Evolutionary conservation across 53 echinoderm and acorn worm genomes (phyloP), one percentile per base, ranked within the genome.

Genomic region (Hippasteria phrygiana): DNA sequence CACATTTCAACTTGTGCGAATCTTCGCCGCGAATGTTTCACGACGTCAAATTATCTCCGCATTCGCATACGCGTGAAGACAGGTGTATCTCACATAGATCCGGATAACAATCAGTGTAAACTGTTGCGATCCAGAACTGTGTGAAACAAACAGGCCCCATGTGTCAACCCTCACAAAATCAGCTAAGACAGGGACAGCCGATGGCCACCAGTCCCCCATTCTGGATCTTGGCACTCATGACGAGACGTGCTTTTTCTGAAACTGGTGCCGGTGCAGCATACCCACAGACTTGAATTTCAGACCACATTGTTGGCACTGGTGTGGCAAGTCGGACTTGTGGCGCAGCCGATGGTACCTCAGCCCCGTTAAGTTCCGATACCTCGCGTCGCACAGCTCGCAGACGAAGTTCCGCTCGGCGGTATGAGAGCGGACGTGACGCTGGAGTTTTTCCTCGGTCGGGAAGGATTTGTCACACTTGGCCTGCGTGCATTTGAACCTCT

Each of bases 201-300:
- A n/a, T n/a, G n/a, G n/a, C n/a, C n/a, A n/a, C n/a, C n/a, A n/a
- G n/a, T n/a, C 5, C 20, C 29, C 0, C 42, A 27, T 11, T 1
- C 28, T 63, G 26, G 10, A 20, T 14, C 18, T 32, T n/a, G n/a
- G n/a, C 62, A n/a, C 7, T 84, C 65, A 87, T 20, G 77, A 70
- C 22, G 89, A 51, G 65, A 88, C 35, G 62, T 95, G 95, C 29
- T 93, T 91, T 62, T 89, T 91, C 59, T 95, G 93, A 35, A 90
- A 84, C 62, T 89, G 84, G 55, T 95, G 95, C 36, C 95, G 54
- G 32, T 93, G 77, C 51, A 95, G 64, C 93, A 93, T 91, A 28
- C 95, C 95, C 31, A 22, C 8, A 14, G 95, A 87, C 42, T 93
- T 95, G 75, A 93, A 95, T 48, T 93, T 95, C 17, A 95, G 70